Evolutionary conservation across 2,113 vertebrate genomes (phyloP), one percentile per base, ranked within the genome.

Genomic region (Neotragus moschatus): DNA sequence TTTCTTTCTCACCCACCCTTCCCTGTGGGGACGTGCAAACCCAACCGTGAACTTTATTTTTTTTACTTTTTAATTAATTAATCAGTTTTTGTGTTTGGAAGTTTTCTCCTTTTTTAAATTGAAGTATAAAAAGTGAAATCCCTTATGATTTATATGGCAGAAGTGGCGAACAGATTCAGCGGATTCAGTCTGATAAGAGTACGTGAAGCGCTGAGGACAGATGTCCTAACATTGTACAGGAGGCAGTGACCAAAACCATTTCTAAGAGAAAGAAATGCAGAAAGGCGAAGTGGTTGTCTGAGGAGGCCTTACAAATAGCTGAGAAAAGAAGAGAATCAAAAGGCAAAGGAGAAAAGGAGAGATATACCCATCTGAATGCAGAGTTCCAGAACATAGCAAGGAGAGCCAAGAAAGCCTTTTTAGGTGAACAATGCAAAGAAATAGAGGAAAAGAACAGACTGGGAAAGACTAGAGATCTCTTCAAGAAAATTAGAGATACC

Each of bases 151-250:
- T 23, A 21, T 23, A 70, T 2, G 39, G 66, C 5, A 12, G 66
- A 70, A 70, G n/a, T 39, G 66, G 39, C 66, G 39, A 39, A 39
- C 21, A 70, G 66, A 23, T 39, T 70, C n/a, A 23, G 12, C 5
- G 10, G 66, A 23, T 39, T 70, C 0, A 1, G 21, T 70, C 66
- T 23, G 66, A 70, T 12, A 39, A 70, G 19, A 39, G 19, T 70
- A 2, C 5, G 2, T 70, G n/a, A 70, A 70, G n/a, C 39, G 23
- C 66, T 70, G 10, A 0, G 0, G 66, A 23, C 2, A 10, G n/a
- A 70, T 70, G 5, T 39, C 66, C n/a, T 70, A 12, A 70, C 19
- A 23, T 70, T 39, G n/a, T 70, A 39, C 10, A 6, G 66, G n/a
- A 39, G n/a, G 66, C 10, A 3, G n/a, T 23, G 66, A 39, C 36